A percentile compares a stretch with the other conserved stretches of the same genome.
phyloP scores from a whole-genome alignment of 2,113 vertebrate genomes.

The human region GRCh38 chr11:59287001-59287500 shows the following conservation, averaged over 20 bases:
- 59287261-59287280: neutral
- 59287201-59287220: neutral
- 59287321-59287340: neutral
- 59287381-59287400: fast-evolving
- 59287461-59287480: conserved; percentile 49
- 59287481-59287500: conserved; percentile 54
- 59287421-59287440: neutral
- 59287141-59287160: neutral
- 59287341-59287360: neutral
- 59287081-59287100: neutral
- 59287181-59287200: neutral
- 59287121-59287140: no score
- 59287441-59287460: conserved; percentile 60
- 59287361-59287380: neutral
- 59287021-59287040: neutral
- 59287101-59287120: neutral
- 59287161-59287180: neutral
- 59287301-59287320: neutral
- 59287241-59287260: neutral
- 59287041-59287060: neutral
- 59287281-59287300: neutral
- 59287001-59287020: neutral
- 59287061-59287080: neutral
- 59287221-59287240: neutral
- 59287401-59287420: neutral